A percentile compares a stretch with the other conserved stretches of the same genome.
Conservation (phyloP, 1,140 invertebrate genomes). For the Drosophila sp. region DNA sequence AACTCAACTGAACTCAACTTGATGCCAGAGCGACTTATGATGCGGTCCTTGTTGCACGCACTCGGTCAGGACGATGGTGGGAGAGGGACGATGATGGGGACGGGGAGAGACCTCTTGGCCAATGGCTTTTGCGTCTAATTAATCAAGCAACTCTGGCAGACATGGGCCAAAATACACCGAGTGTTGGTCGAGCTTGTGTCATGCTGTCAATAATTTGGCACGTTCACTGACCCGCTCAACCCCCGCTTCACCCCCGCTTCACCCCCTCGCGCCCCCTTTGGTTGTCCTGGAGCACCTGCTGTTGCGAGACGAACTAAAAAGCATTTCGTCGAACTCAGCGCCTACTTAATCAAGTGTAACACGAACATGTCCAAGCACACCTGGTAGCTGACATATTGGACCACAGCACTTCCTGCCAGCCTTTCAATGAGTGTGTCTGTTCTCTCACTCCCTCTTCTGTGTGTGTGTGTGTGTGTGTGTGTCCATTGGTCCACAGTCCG, state of each 20-base stretch:
- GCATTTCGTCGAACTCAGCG: conserved; percentile 80
- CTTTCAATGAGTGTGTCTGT: conserved; percentile 2
- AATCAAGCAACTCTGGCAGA: conserved; percentile 64
- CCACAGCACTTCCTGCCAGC: conserved; percentile 7
- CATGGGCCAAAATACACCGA: conserved; percentile 24
- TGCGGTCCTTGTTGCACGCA: conserved; percentile 29
- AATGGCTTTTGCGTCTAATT: conserved; percentile 67
- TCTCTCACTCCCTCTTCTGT: too few species aligned
- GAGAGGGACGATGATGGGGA: too few species aligned
- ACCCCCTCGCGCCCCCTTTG: neutral
- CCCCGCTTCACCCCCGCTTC: neutral
- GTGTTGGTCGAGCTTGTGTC: conserved; percentile 11
- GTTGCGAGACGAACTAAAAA: conserved; percentile 62
- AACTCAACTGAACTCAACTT: conserved; percentile 29
- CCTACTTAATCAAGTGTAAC: conserved; percentile 81
- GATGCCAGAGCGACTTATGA: conserved; percentile 53
- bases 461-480: neutral
- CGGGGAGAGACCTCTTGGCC: conserved; percentile 22
- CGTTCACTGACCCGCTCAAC: conserved; percentile 56
- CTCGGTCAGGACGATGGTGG: neutral
- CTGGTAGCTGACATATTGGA: conserved; percentile 67
- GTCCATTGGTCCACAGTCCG: too few species aligned
- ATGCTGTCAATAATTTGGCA: conserved; percentile 80
- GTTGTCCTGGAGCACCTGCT: conserved; percentile 14
- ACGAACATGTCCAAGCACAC: conserved; percentile 70